phyloP scores from a whole-genome alignment of 1,140 invertebrate species.

The Brachionus plicatilis region DNA sequence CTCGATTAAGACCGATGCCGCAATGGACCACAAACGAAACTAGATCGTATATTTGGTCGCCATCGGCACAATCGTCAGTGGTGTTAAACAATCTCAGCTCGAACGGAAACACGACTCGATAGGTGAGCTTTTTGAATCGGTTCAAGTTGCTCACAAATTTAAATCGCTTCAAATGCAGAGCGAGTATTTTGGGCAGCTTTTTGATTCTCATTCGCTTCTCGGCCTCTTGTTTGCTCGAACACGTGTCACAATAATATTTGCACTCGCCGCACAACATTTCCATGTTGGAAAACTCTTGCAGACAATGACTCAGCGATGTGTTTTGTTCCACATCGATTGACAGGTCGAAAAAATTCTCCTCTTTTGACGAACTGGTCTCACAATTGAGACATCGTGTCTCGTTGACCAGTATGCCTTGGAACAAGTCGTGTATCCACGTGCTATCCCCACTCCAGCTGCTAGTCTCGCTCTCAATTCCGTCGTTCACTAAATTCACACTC shows the following conservation, averaged over 20 bases:
- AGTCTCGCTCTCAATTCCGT: constrained; percentile 32
- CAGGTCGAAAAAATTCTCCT: constrained; percentile 98
- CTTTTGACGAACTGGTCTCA: constrained; percentile 95
- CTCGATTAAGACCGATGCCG: constrained; percentile 94
- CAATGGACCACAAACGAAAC: constrained; percentile 98
- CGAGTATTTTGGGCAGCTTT: constrained; percentile 92
- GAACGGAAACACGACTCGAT: constrained; percentile 94
- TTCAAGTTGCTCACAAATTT: constrained; percentile 99
- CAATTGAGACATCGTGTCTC: constrained; percentile 98
- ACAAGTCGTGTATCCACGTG: constrained; percentile 99
- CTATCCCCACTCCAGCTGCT: constrained; percentile 66
- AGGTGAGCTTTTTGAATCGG: constrained; percentile 95
- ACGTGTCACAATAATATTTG: constrained; percentile 99
- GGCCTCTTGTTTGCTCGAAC: constrained; percentile 97
- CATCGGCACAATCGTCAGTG: constrained; percentile 89
- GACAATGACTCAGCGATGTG: constrained; percentile 95
- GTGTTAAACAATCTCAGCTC: constrained; percentile 96
- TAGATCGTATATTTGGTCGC: constrained; percentile 92
- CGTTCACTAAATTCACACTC: constrained; percentile 41
- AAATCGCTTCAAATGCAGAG: constrained; percentile 94
- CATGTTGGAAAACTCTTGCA: constrained; percentile 93
- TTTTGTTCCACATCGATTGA: constrained; percentile 99
- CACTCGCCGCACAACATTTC: constrained; percentile 98
- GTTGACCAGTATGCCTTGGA: constrained; percentile 96
- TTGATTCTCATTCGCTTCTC: constrained; percentile 92